These are phyloP conservation scores for Crenichthys baileyi DNA, from an alignment of 2,797 vertebrate species.

Conservation along the genomic window DNA sequence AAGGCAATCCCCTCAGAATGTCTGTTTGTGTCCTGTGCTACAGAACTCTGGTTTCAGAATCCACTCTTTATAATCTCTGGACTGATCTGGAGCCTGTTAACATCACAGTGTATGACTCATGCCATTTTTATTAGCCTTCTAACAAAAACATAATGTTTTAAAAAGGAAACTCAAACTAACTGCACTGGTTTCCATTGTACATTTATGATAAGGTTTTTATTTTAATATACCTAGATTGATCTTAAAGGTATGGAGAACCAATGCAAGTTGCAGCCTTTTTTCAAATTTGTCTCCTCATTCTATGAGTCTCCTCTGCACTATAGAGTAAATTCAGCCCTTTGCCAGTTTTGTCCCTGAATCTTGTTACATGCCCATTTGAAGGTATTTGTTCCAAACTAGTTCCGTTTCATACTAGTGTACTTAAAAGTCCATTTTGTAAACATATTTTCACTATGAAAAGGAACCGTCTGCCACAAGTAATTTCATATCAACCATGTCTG, in stretches of 20 bases:
- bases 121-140: not conserved
- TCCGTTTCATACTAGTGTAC: not conserved
- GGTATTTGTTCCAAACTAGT: not conserved
- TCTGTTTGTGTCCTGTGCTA: not conserved
- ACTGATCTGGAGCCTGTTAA: not conserved
- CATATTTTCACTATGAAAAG: too few relatives aligned
- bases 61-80: not conserved
- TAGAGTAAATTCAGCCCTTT: not conserved
- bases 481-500: not conserved
- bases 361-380: not conserved
- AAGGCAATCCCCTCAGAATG: not conserved
- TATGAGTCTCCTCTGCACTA: too few relatives aligned
- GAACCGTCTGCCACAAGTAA: not conserved
- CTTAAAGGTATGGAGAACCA: too few relatives aligned
- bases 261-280: too few relatives aligned
- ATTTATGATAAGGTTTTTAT: too few relatives aligned
- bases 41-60: not conserved
- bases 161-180: not conserved
- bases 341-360: not conserved
- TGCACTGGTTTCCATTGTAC: not conserved
- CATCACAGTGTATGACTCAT: not conserved
- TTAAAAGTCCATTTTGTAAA: not conserved
- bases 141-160: not conserved
- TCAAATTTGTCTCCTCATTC: too few relatives aligned
- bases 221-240: too few relatives aligned